phyloP scores from a whole-genome alignment of 2,888 invertebrate genomes.

The Rhagophthalmus giganteus region DNA sequence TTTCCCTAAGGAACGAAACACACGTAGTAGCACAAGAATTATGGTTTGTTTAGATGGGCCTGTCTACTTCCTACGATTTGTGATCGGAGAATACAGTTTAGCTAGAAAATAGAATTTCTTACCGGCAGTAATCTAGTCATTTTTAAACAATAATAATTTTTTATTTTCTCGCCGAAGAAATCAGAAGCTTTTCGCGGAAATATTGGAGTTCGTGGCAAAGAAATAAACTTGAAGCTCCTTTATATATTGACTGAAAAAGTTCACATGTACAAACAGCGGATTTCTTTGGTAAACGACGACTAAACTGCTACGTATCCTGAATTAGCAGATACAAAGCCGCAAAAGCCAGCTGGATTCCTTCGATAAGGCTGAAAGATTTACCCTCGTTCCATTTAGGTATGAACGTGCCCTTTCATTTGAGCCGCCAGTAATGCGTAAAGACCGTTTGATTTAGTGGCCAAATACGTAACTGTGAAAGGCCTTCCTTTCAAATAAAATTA shows the following conservation, averaged over 20 bases:
- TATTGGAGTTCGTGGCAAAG: background rate
- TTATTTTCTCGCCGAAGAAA: too few species aligned
- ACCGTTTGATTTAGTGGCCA: conserved; percentile 48
- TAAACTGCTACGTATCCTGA: conserved; percentile 45
- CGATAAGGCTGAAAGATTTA: conserved; percentile 53
- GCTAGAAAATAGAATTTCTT: conserved; percentile 38
- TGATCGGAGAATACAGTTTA: conserved; percentile 43
- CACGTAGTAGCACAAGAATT: conserved; percentile 41
- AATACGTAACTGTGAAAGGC: conserved; percentile 48
- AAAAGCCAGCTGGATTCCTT: conserved; percentile 50
- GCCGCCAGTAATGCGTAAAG: conserved; percentile 45
- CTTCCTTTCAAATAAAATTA: conserved; percentile 36
- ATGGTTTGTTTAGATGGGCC: conserved; percentile 48
- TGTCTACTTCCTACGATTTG: conserved; percentile 46
- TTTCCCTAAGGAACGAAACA: conserved; percentile 36
- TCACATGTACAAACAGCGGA: conserved; percentile 38
- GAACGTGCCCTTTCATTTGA: conserved; percentile 49
- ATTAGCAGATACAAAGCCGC: conserved; percentile 54
- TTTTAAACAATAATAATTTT: too few species aligned
- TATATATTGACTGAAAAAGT: conserved; percentile 26
- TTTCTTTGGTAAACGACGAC: conserved; percentile 40
- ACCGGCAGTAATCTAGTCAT: too few species aligned
- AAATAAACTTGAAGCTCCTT: conserved; percentile 12
- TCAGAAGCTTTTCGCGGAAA: too few species aligned
- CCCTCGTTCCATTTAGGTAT: conserved; percentile 48